Base-by-base conservation (phyloP, 2,797 vertebrate species). In the Tolypeutes matacus region DNA sequence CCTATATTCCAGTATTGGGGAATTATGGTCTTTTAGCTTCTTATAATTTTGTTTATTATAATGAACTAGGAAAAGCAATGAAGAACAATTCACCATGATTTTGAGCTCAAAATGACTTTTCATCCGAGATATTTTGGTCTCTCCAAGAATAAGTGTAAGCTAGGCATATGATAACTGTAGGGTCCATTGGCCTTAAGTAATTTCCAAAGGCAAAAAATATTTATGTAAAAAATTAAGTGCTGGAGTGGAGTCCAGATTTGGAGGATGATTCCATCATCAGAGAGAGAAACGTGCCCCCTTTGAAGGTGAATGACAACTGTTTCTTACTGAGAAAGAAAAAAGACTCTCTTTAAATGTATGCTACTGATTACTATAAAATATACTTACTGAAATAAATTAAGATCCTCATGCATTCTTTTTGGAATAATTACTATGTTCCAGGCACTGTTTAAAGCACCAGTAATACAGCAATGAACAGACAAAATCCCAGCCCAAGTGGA, bases 21-120 rank as follows among this genome's bases (percentile, higher is more conserved):
- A 69, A 75, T 75, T 65, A 53, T 34, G 12, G 1, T 78, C n/a
- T 93, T 27, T 85, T n/a, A 82, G 60, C 7, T 65, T 70, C 23
- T 18, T 82, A 10, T 0, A 77, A 10, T 51, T 86, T 94, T 60
- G 73, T 20, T 29, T 78, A 60, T 56, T 62, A 14, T 23, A 67
- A 85, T 85, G 46, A 65, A 85, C n/a, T 77, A 73, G 2, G 7
- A 20, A 60, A 82, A 82, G 51, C 18, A 86, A 42, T 69, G 2
- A 90, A 85, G 60, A 95, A 77, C 14, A 94, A 60, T 62, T 94
- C 17, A 29, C 7, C 53, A n/a, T 42, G 53, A 4, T 83, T 93
- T 92, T 65, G 11, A 95, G 64, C 8, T 76, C 56, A 82, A 86
- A 89, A 73, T 27, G 17, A 76, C 23, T 90, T 95, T 94, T 77